Conservation (phyloP, 2,888 invertebrate species). For the Lasioglossum marginatum region DNA sequence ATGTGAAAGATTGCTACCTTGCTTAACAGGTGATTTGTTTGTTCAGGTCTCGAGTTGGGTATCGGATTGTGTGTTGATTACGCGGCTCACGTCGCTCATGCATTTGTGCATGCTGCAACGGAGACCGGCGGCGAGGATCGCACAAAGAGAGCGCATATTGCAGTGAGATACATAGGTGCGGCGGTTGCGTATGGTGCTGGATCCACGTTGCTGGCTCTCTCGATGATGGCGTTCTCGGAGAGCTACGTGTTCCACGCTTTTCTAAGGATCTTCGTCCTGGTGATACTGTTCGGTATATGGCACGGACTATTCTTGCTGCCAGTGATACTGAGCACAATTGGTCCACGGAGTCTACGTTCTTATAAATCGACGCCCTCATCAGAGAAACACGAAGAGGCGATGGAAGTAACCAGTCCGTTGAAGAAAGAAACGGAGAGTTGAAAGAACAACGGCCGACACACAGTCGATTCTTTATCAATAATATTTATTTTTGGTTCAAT, state of each 20-base stretch:
- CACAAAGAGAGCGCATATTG: slow-evolving; percentile 86
- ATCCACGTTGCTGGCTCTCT: slow-evolving; percentile 90
- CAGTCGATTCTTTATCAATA: slow-evolving; percentile 81
- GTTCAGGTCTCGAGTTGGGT: slow-evolving; percentile 88
- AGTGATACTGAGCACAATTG: slow-evolving; percentile 90
- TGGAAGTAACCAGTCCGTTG: slow-evolving; percentile 37
- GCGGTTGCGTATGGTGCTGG: slow-evolving; percentile 92
- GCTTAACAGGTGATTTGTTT: neutral
- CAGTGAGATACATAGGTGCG: slow-evolving; percentile 90
- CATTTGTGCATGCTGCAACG: slow-evolving; percentile 89
- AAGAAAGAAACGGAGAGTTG: slow-evolving; percentile 53
- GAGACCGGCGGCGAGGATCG: slow-evolving; percentile 76
- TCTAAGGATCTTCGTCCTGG: slow-evolving; percentile 91
- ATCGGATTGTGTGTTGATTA: slow-evolving; percentile 94
- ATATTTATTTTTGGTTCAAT: slow-evolving; percentile 85
- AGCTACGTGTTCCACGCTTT: slow-evolving; percentile 92
- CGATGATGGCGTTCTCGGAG: slow-evolving; percentile 89
- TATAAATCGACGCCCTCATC: neutral
- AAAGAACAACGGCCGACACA: slow-evolving; percentile 20
- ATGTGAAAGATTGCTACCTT: neutral
- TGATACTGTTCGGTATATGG: slow-evolving; percentile 91
- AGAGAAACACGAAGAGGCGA: neutral
- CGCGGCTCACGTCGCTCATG: slow-evolving; percentile 92
- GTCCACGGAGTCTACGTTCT: slow-evolving; percentile 85
- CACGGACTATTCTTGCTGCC: slow-evolving; percentile 92